Conservation (phyloP, 1,140 invertebrate species). For the Teleogryllus occipitalis region DNA sequence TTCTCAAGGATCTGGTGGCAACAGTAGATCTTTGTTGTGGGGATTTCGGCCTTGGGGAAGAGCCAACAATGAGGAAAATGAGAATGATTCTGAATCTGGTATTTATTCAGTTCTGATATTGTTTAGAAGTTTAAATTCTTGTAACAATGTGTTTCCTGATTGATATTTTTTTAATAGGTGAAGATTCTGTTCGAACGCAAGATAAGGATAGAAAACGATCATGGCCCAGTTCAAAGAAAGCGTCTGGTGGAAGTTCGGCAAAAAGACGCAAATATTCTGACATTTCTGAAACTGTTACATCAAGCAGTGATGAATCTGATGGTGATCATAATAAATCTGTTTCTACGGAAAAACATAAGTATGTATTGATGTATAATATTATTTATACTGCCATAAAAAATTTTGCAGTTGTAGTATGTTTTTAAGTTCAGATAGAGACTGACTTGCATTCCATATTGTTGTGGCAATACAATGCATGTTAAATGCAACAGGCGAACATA, state of each 20-base stretch:
- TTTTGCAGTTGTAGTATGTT: no score
- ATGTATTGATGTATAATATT: neutral
- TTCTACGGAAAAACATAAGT: conserved; percentile 9
- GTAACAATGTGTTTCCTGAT: neutral
- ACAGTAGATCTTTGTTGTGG: conserved; percentile 2
- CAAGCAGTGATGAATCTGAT: conserved; percentile 7
- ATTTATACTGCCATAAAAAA: no score
- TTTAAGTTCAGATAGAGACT: no score
- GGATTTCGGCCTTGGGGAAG: neutral
- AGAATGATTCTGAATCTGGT: conserved; percentile 14
- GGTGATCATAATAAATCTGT: neutral
- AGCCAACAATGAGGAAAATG: neutral
- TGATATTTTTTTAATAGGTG: neutral
- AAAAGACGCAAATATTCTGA: conserved; percentile 6
- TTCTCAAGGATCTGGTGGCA: conserved; percentile 8
- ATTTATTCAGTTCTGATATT: neutral
- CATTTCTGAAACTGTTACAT: neutral
- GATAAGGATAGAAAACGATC: neutral
- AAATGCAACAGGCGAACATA: no score
- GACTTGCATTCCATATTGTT: no score
- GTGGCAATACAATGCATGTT: no score
- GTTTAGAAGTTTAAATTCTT: neutral
- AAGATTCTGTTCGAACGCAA: neutral
- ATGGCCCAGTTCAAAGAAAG: neutral
- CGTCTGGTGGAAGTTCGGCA: neutral